These are phyloP conservation scores for Daktulosphaira vitifoliae DNA, from an alignment of 1,140 invertebrate genomes.

Conservation along the genomic window DNA sequence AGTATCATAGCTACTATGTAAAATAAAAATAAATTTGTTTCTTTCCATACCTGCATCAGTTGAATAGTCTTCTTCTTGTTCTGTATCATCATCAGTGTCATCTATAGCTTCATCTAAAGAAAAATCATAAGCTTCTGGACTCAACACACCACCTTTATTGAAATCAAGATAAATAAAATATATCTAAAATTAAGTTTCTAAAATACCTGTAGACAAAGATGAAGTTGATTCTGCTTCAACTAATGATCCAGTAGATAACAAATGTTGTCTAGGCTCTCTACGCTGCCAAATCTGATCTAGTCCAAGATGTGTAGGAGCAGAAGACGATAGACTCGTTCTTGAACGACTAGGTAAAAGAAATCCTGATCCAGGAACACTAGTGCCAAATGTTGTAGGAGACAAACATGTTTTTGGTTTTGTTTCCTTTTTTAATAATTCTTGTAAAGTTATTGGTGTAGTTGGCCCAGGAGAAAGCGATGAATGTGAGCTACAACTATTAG, in stretches of 20 bases:
- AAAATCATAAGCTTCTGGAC: slow-evolving; percentile 68
- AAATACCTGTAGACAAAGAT: slow-evolving; percentile 61
- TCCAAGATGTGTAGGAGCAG: slow-evolving; percentile 72
- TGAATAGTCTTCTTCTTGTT: slow-evolving; percentile 75
- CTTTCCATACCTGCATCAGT: slow-evolving; percentile 58
- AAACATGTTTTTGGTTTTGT: slow-evolving; percentile 53
- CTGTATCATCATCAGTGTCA: slow-evolving; percentile 68
- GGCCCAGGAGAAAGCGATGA: slow-evolving; percentile 41
- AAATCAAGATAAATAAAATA: slow-evolving; percentile 18
- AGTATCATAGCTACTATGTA: no score
- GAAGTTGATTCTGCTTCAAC: slow-evolving; percentile 78
- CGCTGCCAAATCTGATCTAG: slow-evolving; percentile 74
- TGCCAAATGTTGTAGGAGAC: slow-evolving; percentile 48
- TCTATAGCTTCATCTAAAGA: slow-evolving; percentile 75
- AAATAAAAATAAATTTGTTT: background rate
- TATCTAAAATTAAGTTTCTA: background rate
- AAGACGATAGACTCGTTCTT: slow-evolving; percentile 55
- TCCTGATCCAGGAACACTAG: slow-evolving; percentile 21
- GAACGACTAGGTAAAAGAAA: slow-evolving; percentile 5
- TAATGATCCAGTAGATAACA: slow-evolving; percentile 75
- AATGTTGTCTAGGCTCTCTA: slow-evolving; percentile 71
- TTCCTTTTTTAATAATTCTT: slow-evolving; percentile 52
- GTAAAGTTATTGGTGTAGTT: slow-evolving; percentile 44
- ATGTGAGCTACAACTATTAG: slow-evolving; percentile 32
- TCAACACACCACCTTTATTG: slow-evolving; percentile 59